Conservation (phyloP, 2,797 vertebrate genomes). For the Margarornis squamiger region DNA sequence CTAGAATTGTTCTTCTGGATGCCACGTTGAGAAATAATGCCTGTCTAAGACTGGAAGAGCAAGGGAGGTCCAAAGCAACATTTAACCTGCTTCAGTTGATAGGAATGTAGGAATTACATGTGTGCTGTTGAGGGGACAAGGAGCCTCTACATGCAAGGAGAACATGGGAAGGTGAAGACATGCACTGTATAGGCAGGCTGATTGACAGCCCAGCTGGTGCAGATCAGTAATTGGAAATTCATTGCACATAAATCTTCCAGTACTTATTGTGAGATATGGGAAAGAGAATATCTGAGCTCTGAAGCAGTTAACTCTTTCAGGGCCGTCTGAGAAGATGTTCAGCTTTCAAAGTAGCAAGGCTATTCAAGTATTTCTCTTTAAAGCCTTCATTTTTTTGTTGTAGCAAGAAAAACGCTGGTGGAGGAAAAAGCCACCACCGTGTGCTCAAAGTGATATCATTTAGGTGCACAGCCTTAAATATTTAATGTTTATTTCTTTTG, state of each 20-base stretch:
- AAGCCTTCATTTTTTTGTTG: conserved; percentile 39
- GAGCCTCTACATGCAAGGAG: conserved; percentile 34
- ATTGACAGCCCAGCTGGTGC: conserved; percentile 79
- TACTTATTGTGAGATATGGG: conserved; percentile 73
- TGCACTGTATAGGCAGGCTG: conserved; percentile 63
- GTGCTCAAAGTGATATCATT: conserved; percentile 16
- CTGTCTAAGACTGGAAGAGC: not conserved
- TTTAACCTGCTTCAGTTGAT: conserved; percentile 15
- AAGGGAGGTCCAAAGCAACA: not conserved
- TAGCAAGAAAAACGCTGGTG: conserved; percentile 2
- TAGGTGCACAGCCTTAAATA: conserved; percentile 53
- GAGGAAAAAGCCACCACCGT: conserved; percentile 38
- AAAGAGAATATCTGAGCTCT: conserved; percentile 63
- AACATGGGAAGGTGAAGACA: conserved; percentile 62
- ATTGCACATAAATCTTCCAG: conserved; percentile 79
- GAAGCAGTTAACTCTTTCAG: conserved; percentile 74
- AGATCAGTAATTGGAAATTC: conserved; percentile 81
- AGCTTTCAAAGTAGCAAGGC: not conserved
- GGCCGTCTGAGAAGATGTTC: conserved; percentile 13
- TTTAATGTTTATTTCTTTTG: conserved; percentile 37
- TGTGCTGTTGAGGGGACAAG: not conserved
- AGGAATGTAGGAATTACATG: conserved; percentile 44
- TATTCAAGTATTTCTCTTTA: conserved; percentile 33
- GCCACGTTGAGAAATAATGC: not conserved
- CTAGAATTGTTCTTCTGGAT: conserved; percentile 25